Conservation (phyloP, 2,113 vertebrate species). For the Nyctibius bracteatus region DNA sequence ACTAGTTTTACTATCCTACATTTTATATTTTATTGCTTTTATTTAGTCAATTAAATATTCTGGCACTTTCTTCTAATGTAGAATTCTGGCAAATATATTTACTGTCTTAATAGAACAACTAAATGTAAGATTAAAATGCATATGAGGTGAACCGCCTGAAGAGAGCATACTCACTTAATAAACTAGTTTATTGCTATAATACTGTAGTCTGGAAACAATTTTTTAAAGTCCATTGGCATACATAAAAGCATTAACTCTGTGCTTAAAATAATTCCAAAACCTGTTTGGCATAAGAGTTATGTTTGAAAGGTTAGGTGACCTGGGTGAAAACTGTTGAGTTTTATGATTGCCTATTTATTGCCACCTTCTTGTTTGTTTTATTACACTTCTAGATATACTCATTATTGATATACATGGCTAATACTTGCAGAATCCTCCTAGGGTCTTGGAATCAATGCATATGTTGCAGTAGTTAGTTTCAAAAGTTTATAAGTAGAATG, state of each 20-base stretch:
- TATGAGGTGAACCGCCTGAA: background rate
- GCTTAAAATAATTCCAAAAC: background rate
- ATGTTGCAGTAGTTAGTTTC: background rate
- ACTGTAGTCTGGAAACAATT: background rate
- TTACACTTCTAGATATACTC: background rate
- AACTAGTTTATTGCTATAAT: background rate
- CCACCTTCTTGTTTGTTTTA: background rate
- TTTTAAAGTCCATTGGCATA: background rate
- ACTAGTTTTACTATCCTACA: background rate
- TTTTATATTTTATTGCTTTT: background rate
- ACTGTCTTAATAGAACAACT: background rate
- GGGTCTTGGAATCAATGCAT: background rate
- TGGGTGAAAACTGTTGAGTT: background rate
- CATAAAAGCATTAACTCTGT: background rate
- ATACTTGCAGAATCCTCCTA: background rate
- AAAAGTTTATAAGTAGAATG: background rate
- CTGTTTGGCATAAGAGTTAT: background rate
- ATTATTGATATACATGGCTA: background rate
- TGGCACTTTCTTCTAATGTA: background rate
- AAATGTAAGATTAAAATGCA: constrained; percentile 38
- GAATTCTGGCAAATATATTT: background rate
- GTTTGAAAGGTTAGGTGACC: background rate
- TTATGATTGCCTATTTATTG: background rate
- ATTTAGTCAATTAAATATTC: background rate
- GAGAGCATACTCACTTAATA: background rate